Evolutionary conservation across 2,888 invertebrate species (phyloP).

Genomic region (Agonum fuliginosum): DNA sequence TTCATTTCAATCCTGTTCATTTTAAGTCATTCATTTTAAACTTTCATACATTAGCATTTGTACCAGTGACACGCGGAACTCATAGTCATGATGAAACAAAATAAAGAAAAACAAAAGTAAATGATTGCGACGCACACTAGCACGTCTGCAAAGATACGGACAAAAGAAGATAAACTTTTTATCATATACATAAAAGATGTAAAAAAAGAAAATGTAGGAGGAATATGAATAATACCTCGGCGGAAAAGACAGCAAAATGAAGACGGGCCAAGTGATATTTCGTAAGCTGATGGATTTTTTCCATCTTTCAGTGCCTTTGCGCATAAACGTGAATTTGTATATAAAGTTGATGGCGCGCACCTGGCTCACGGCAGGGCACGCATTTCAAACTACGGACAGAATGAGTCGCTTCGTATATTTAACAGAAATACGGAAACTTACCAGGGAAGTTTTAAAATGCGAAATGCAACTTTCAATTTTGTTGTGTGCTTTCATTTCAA

Average conservation of each 20-base stretch:
- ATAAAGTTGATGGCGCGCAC: constrained; percentile 47
- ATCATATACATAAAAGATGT: constrained; percentile 46
- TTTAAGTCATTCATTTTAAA: too few species aligned
- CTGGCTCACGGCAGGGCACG: constrained; percentile 12
- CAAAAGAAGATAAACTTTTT: constrained; percentile 31
- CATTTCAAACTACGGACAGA: constrained; percentile 24
- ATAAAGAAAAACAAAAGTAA: too few species aligned
- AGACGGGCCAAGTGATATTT: constrained; percentile 40
- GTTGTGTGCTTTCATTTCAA: background rate
- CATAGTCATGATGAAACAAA: background rate
- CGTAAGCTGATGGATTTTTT: constrained; percentile 48
- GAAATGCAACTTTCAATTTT: constrained; percentile 1
- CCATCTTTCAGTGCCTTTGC: constrained; percentile 49
- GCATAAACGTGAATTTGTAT: constrained; percentile 49
- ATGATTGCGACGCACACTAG: background rate
- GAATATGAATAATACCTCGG: constrained; percentile 31
- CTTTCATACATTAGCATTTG: too few species aligned
- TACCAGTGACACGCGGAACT: too few species aligned
- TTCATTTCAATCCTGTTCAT: too few species aligned
- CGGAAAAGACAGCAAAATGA: constrained; percentile 3
- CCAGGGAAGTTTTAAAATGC: background rate
- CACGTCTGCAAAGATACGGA: constrained; percentile 10
- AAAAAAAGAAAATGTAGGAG: constrained; percentile 39
- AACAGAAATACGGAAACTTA: constrained; percentile 22
- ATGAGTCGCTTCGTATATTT: constrained; percentile 18